Conservation (phyloP, 2,888 invertebrate species). For the Bugulina stolonifera region DNA sequence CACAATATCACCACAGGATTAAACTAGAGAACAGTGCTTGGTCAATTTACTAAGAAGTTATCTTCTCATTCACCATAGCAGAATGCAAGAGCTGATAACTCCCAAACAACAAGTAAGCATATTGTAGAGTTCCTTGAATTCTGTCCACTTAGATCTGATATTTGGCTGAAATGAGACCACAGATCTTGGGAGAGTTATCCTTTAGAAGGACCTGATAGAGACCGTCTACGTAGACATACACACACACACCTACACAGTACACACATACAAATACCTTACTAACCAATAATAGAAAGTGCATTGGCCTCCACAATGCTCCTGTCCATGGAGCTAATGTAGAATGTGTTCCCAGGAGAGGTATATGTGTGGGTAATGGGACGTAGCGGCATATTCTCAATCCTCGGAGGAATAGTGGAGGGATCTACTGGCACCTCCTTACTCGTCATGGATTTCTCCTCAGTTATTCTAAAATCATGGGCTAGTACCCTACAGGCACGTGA, state of each 20-base stretch:
- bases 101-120: too few species aligned
- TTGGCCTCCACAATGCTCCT: constrained; percentile 17
- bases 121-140: too few species aligned
- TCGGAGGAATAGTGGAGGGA: neutral
- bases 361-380: constrained; percentile 22
- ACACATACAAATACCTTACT: neutral
- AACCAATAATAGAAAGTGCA: neutral
- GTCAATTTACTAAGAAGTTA: too few species aligned
- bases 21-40: neutral
- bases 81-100: too few species aligned
- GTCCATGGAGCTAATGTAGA: constrained; percentile 23
- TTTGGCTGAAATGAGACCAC: too few species aligned
- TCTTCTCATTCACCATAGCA: too few species aligned
- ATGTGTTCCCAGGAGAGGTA: constrained; percentile 24
- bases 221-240: too few species aligned
- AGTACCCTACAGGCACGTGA: constrained; percentile 10
- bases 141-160: too few species aligned
- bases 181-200: too few species aligned
- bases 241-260: neutral
- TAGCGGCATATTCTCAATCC: neutral
- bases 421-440: neutral
- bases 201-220: too few species aligned
- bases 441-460: neutral
- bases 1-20: neutral
- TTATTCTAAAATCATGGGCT: constrained; percentile 22